phyloP scores from a whole-genome alignment of 2,888 invertebrate genomes.

The Isotomurus palustris region DNA sequence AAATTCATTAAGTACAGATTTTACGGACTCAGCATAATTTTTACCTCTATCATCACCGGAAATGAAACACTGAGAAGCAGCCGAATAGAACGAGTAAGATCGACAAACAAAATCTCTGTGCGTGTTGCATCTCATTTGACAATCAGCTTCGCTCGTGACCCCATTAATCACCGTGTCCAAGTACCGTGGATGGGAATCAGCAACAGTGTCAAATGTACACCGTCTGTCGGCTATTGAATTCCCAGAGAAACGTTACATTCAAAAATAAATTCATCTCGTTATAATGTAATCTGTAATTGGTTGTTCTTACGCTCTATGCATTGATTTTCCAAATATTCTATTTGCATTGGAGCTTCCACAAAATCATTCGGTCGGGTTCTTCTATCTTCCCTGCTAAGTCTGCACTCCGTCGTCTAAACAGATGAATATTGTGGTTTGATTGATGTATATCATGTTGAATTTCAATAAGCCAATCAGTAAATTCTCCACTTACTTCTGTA shows the following conservation, averaged over 20 bases:
- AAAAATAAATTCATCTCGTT: not conserved
- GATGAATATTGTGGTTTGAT: constrained; percentile 27
- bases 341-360: constrained; percentile 49
- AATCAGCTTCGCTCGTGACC: constrained; percentile 50
- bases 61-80: constrained; percentile 51
- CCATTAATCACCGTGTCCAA: constrained; percentile 49
- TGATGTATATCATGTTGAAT: not conserved
- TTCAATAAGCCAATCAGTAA: constrained; percentile 1
- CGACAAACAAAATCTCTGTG: constrained; percentile 51
- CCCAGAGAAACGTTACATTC: not conserved
- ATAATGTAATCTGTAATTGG: not conserved
- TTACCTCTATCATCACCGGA: constrained; percentile 51
- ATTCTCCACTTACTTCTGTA: constrained; percentile 46
- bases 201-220: constrained; percentile 48
- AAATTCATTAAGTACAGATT: too few relatives aligned
- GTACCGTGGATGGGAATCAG: constrained; percentile 49
- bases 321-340: constrained; percentile 57
- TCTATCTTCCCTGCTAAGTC: constrained; percentile 53
- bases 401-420: constrained; percentile 50
- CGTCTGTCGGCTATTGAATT: constrained; percentile 45
- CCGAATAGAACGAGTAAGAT: constrained; percentile 51
- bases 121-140: constrained; percentile 50
- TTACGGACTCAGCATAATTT: too few relatives aligned
- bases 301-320: constrained; percentile 53
- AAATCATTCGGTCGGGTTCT: constrained; percentile 52